phyloP scores from a whole-genome alignment of 1,140 invertebrate genomes.

The Calephelis nemesis region DNA sequence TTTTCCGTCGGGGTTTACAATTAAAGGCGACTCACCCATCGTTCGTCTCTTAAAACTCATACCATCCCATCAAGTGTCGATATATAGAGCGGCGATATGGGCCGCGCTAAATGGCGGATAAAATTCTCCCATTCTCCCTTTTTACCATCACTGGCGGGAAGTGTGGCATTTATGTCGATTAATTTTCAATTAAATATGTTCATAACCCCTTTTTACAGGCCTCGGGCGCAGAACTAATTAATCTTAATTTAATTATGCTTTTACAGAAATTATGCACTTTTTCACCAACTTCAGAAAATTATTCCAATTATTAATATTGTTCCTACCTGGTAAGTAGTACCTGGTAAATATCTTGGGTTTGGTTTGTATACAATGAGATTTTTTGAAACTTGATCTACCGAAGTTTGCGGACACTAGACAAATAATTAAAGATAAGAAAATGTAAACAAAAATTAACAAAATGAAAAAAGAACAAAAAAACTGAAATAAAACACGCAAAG shows the following conservation, averaged over 20 bases:
- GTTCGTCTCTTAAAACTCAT: slow-evolving; percentile 16
- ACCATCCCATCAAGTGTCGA: slow-evolving; percentile 37
- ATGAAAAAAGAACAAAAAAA: too few species aligned
- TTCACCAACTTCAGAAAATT: background rate
- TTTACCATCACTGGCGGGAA: slow-evolving; percentile 29
- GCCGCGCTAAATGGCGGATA: slow-evolving; percentile 39
- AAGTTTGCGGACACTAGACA: too few species aligned
- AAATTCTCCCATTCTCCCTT: slow-evolving; percentile 32
- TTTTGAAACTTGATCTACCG: too few species aligned
- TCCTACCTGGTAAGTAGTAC: too few species aligned
- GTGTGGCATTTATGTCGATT: slow-evolving; percentile 36
- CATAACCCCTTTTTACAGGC: slow-evolving; percentile 17
- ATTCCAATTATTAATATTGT: background rate
- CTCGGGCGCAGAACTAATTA: background rate
- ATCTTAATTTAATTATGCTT: slow-evolving; percentile 7
- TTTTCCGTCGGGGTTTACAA: too few species aligned
- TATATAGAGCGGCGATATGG: slow-evolving; percentile 43
- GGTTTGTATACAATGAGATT: too few species aligned
- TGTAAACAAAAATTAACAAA: too few species aligned
- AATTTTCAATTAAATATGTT: slow-evolving; percentile 33
- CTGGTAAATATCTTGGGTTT: too few species aligned
- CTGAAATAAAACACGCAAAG: too few species aligned
- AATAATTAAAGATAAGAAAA: too few species aligned
- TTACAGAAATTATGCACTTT: too few species aligned
- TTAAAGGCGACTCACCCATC: background rate